Evolutionary conservation across 2,797 vertebrate species (phyloP).

Genomic region (Anomalospiza imberbis): DNA sequence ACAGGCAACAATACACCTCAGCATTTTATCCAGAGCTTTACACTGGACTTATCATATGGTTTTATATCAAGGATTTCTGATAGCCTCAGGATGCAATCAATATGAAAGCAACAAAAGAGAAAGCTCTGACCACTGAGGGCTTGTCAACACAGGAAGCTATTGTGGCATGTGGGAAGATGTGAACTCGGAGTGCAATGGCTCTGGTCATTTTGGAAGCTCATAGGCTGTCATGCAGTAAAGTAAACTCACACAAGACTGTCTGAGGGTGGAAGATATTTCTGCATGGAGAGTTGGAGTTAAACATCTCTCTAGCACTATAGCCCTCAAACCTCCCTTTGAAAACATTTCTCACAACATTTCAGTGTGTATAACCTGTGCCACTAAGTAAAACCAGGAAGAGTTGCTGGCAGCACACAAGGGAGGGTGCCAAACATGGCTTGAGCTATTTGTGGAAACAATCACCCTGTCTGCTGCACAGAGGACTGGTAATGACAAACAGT

Average conservation of each 20-base stretch:
- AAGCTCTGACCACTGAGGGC: not conserved
- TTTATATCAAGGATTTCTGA: conserved; percentile 17
- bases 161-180: not conserved
- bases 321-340: conserved; percentile 40
- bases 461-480: not conserved
- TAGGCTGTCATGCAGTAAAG: not conserved
- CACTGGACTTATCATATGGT: not conserved
- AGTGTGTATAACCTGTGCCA: not conserved
- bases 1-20: not conserved
- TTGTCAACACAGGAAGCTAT: not conserved
- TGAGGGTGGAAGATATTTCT: not conserved
- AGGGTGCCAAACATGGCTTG: not conserved
- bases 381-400: not conserved
- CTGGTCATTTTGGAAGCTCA: not conserved
- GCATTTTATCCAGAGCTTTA: not conserved
- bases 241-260: not conserved
- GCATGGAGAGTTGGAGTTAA: not conserved
- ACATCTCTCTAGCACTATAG: not conserved
- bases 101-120: conserved; percentile 24
- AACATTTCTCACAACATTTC: not conserved
- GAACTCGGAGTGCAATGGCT: not conserved
- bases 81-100: conserved; percentile 11
- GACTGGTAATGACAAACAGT: not conserved
- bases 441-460: not conserved
- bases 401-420: fast-evolving